These are phyloP conservation scores for Australoheros facetus DNA, from an alignment of 2,797 vertebrate species.

Conservation along the genomic window DNA sequence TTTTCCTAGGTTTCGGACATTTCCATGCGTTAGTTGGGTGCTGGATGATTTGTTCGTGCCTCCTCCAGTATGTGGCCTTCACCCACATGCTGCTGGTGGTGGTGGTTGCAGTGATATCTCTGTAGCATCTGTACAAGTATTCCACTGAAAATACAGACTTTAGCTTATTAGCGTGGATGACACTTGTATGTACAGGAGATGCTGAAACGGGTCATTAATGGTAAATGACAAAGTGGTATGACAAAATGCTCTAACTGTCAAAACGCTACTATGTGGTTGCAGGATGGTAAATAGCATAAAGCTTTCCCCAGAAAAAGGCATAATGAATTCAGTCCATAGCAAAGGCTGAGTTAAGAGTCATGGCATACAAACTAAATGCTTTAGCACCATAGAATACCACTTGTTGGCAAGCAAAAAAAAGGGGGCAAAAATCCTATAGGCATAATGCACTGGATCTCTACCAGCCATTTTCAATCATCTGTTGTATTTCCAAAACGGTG, in stretches of 20 bases:
- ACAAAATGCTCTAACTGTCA: slow-evolving; percentile 15
- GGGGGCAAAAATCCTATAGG: slow-evolving; percentile 20
- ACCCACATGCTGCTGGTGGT: slow-evolving; percentile 7
- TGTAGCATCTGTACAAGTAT: slow-evolving; percentile 38
- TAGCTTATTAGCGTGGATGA: slow-evolving; percentile 63
- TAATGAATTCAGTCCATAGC: slow-evolving; percentile 29
- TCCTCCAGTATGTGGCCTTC: slow-evolving; percentile 16
- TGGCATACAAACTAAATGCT: slow-evolving; percentile 43
- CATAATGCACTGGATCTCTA: slow-evolving; percentile 28
- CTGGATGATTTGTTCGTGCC: slow-evolving; percentile 21
- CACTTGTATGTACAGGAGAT: slow-evolving; percentile 44
- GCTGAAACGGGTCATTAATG: slow-evolving; percentile 15
- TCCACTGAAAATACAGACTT: slow-evolving; percentile 69
- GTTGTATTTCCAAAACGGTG: slow-evolving; percentile 16
- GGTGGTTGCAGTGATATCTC: slow-evolving; percentile 22
- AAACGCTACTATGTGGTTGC: slow-evolving; percentile 11
- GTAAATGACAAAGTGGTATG: slow-evolving; percentile 1
- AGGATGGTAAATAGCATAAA: slow-evolving; percentile 9
- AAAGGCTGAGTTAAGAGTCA: slow-evolving; percentile 29
- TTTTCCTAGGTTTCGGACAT: not conserved
- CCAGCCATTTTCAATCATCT: slow-evolving; percentile 18
- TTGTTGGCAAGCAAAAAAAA: slow-evolving; percentile 68
- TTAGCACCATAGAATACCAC: slow-evolving; percentile 67
- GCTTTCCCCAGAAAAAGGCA: slow-evolving; percentile 36
- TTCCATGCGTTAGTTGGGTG: slow-evolving; percentile 34